phyloP scores from a whole-genome alignment of 1,140 invertebrate genomes.

The Camponotus pennsylvanicus region DNA sequence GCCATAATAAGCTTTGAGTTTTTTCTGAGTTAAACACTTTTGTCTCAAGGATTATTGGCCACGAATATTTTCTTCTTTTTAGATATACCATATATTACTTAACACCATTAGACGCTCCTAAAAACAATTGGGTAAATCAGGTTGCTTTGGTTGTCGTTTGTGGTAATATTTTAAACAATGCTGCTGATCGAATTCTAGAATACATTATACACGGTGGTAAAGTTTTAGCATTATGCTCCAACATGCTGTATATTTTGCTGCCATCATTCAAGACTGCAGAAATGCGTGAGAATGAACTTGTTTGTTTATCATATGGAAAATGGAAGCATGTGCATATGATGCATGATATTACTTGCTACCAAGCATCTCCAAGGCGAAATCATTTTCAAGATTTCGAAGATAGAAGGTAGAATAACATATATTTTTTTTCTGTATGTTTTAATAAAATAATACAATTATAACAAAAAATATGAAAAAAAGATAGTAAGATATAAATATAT shows the following conservation, averaged over 20 bases:
- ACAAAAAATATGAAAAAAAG: not conserved
- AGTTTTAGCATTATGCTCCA: constrained; percentile 94
- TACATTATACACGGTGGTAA: constrained; percentile 92
- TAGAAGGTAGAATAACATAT: constrained; percentile 78
- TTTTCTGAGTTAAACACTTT: not conserved
- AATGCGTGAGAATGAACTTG: constrained; percentile 93
- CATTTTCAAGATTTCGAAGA: constrained; percentile 90
- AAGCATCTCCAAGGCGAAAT: constrained; percentile 92
- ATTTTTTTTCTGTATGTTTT: not conserved
- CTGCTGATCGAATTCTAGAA: constrained; percentile 90
- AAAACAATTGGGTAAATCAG: constrained; percentile 90
- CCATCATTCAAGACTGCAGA: constrained; percentile 94
- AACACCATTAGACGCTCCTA: constrained; percentile 87
- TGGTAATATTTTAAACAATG: constrained; percentile 89
- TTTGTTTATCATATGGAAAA: constrained; percentile 93
- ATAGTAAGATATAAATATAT: constrained; percentile 4
- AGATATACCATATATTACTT: constrained; percentile 93
- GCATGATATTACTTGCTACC: constrained; percentile 95
- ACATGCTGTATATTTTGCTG: constrained; percentile 91
- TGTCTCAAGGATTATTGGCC: not conserved
- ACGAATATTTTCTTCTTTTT: constrained; percentile 70
- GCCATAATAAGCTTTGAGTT: not conserved
- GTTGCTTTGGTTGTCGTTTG: constrained; percentile 92
- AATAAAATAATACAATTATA: constrained; percentile 27
- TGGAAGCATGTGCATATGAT: constrained; percentile 94